phyloP scores from a whole-genome alignment of 2,888 invertebrate genomes.

The Cremastobaeus sp. region DNA sequence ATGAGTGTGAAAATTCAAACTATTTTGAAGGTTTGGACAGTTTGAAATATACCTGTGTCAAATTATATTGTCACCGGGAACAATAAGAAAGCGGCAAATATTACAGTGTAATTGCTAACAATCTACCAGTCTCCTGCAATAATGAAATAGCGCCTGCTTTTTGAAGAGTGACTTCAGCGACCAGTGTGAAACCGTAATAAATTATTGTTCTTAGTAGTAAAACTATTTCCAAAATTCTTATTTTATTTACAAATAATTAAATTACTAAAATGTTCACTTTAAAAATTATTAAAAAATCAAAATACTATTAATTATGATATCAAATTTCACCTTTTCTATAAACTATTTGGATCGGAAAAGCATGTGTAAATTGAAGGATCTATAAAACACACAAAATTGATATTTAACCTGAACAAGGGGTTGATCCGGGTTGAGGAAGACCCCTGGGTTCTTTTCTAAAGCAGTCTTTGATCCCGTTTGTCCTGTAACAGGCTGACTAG shows the following conservation, averaged over 20 bases:
- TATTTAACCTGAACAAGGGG: slow-evolving; percentile 89
- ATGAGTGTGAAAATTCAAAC: too few relatives aligned
- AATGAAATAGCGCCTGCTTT: slow-evolving; percentile 14
- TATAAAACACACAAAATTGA: slow-evolving; percentile 2
- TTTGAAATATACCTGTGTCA: slow-evolving; percentile 5
- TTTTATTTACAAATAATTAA: too few relatives aligned
- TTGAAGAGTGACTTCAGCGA: too few relatives aligned
- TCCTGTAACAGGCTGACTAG: slow-evolving; percentile 92
- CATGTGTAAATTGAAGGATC: slow-evolving; percentile 6
- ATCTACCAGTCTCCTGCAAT: too few relatives aligned
- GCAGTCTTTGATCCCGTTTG: slow-evolving; percentile 90
- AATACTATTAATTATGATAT: not conserved
- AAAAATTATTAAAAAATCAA: not conserved
- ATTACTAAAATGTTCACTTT: too few relatives aligned
- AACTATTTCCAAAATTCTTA: not conserved
- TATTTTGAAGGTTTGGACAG: not conserved
- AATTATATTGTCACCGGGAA: slow-evolving; percentile 6
- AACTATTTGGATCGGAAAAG: slow-evolving; percentile 7
- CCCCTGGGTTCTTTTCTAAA: slow-evolving; percentile 95
- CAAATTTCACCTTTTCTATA: slow-evolving; percentile 6
- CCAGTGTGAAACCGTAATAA: not conserved
- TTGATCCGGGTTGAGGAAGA: slow-evolving; percentile 96
- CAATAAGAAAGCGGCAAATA: slow-evolving; percentile 16
- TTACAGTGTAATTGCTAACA: slow-evolving; percentile 6
- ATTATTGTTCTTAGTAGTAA: not conserved